Evolutionary conservation across 92 coral and sea anemone species (phyloP).

Genomic region (Zoanthus sansibaricus): DNA sequence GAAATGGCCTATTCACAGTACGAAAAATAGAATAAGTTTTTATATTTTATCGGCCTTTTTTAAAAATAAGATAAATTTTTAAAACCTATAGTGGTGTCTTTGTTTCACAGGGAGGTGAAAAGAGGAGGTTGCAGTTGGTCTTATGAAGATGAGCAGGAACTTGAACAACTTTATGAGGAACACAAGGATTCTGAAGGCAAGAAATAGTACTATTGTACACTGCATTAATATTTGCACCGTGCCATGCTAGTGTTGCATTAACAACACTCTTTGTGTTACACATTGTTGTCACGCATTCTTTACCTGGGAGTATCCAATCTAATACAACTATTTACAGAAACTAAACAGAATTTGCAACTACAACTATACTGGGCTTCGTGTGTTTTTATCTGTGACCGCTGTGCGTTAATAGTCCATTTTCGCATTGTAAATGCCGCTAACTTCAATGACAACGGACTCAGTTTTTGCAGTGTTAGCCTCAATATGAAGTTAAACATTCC

Average conservation of each 20-base stretch:
- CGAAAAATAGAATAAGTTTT: background rate
- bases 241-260: background rate
- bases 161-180: conserved; percentile 80
- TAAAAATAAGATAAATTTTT: background rate
- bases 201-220: background rate
- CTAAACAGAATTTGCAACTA: background rate
- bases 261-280: no score
- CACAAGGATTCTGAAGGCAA: conserved; percentile 79
- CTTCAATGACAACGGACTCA: no score
- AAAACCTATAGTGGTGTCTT: background rate
- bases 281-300: no score
- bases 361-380: background rate
- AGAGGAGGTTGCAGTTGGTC: conserved; percentile 80
- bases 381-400: background rate
- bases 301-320: no score
- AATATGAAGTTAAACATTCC: no score
- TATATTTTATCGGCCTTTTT: background rate
- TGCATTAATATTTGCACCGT: background rate
- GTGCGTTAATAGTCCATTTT: no score
- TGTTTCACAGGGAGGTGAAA: conserved; percentile 60
- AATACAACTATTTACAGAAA: no score
- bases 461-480: no score
- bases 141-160: conserved; percentile 92
- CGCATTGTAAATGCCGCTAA: no score
- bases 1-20: no score